Conservation (phyloP, 23 tunicate genomes). For the Aplidium turbinatum region DNA sequence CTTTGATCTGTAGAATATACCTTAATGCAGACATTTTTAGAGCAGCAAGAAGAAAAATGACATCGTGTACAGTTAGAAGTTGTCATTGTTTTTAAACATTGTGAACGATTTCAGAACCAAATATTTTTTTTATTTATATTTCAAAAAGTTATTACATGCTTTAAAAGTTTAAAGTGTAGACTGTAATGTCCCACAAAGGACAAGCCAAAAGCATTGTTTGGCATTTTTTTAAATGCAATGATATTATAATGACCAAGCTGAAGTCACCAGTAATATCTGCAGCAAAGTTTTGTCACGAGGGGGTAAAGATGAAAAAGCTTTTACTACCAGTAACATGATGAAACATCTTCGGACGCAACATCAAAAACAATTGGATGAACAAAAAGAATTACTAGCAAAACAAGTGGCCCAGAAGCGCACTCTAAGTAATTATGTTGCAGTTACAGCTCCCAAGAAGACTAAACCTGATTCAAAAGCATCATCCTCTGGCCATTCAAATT, state of each 20-base stretch:
- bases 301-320: constrained; percentile 6
- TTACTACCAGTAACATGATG: not conserved
- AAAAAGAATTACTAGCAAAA: constrained; percentile 5
- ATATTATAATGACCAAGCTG: not conserved
- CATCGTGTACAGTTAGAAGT: too few species aligned
- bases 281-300: constrained; percentile 4
- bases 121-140: too few species aligned
- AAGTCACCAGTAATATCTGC: not conserved
- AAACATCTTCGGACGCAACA: constrained; percentile 10
- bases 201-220: too few species aligned
- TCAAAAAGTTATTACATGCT: too few species aligned
- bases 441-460: not conserved
- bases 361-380: constrained; percentile 5
- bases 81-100: too few species aligned
- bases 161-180: too few species aligned
- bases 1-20: too few species aligned
- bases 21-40: too few species aligned
- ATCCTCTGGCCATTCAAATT: constrained; percentile 8
- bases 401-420: constrained; percentile 11
- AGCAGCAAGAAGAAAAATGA: too few species aligned
- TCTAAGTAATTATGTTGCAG: not conserved
- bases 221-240: not conserved
- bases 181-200: too few species aligned
- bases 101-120: too few species aligned
- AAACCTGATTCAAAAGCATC: constrained; percentile 7